phyloP scores from a whole-genome alignment of 2,888 invertebrate species.

The Chorisops tibialis region DNA sequence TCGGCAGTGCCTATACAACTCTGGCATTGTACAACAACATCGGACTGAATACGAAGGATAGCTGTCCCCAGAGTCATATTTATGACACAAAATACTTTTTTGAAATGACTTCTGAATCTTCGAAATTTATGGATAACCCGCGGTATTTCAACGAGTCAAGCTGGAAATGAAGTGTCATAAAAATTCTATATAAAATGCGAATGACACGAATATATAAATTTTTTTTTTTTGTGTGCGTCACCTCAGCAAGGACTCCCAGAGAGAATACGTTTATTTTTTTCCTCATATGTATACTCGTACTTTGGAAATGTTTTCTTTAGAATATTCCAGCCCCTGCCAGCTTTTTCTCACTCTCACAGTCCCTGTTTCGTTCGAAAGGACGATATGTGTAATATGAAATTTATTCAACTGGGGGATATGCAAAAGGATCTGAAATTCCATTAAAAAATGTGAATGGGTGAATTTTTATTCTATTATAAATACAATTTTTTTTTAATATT shows the following conservation, averaged over 20 bases:
- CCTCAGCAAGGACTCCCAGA: background rate
- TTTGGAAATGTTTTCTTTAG: background rate
- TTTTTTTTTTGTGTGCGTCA: background rate
- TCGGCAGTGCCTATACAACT: too few relatives aligned
- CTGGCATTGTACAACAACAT: too few relatives aligned
- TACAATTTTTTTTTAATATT: slow-evolving; percentile 6
- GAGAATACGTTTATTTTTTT: background rate
- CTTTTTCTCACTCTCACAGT: background rate
- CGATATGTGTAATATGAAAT: slow-evolving; percentile 10
- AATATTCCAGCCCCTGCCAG: background rate
- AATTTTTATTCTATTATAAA: slow-evolving; percentile 9
- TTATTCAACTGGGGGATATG: slow-evolving; percentile 8
- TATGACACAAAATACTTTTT: slow-evolving; percentile 2
- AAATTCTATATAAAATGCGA: slow-evolving; percentile 9
- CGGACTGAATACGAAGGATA: too few relatives aligned
- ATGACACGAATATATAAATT: background rate
- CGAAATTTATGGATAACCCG: slow-evolving; percentile 10
- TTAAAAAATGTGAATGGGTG: slow-evolving; percentile 8
- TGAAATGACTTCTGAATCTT: slow-evolving; percentile 5
- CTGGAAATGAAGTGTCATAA: slow-evolving; percentile 4
- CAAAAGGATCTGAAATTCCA: slow-evolving; percentile 6
- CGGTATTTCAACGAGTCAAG: background rate
- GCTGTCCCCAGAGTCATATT: slow-evolving; percentile 5
- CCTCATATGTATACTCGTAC: background rate
- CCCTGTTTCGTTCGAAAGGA: background rate